Evolutionary conservation across 2,888 invertebrate species (phyloP), one percentile per base, ranked within the genome.

Genomic region (Caenorhabditis angaria): DNA sequence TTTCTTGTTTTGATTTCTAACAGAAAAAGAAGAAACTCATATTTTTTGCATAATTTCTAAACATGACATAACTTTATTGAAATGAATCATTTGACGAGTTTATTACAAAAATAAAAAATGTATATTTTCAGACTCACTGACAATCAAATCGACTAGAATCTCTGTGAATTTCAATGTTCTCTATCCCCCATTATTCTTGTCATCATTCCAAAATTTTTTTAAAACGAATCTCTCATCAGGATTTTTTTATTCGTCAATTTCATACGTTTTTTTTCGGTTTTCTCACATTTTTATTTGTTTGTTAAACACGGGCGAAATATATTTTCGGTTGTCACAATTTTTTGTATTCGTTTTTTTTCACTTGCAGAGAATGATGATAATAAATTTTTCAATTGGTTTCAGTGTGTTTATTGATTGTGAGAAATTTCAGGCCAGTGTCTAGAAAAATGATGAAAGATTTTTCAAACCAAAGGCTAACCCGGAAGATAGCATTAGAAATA

Each of bases 71-170:
- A 24, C 12, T 51, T 51, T 51, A 22, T 25, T 12, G 22, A 24
- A 51, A 51, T 51, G 25, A 20, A 24, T 51, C 18, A 41, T 41
- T 41, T 14, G 18, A 41, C 41, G 41, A 41, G 32, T 32, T 32
- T 41, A 14, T 41, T 41, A 18, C 41, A 41, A 51, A 51, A 51
- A 27, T 2, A 55, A 55, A 27, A 14, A 22, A 24, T n/a, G 25
- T 27, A 55, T n/a, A 47, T 50, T 70, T 70, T 59, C 70, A 70
- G 70, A 61, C 71, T 67, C 63, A 66, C 71, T 61, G 64, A 71
- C 20, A 63, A 66, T 57, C 62, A 60, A 32, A 60, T 28, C 27
- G 28, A 54, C 5, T 54, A 24, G 18, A 54, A 10, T 3, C 6
- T 51, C 25, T 22, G n/a, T 4, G 14, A 41, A 2, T 41, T 3